Conservation (phyloP, 2,797 vertebrate species). For the Orientallactaga sibirica region DNA sequence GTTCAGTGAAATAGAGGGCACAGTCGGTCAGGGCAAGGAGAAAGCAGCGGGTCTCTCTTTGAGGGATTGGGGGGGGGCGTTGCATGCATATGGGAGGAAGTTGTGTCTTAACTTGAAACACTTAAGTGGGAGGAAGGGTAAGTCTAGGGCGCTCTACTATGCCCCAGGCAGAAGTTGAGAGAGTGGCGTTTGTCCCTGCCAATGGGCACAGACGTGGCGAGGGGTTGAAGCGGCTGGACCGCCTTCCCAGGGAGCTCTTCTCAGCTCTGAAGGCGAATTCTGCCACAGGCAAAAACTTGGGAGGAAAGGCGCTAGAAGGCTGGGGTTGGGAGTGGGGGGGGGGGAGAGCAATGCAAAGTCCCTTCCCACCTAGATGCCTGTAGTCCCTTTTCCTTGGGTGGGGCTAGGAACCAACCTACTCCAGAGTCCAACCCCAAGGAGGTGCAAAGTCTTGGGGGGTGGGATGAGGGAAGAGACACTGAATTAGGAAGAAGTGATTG, state of each 20-base stretch:
- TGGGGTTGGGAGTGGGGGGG: not conserved
- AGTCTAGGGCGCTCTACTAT: not conserved
- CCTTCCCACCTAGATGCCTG: not conserved
- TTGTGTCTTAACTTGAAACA: not conserved
- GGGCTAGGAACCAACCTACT: not conserved
- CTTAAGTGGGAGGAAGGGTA: not conserved
- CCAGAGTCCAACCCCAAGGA: not conserved
- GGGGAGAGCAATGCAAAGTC: not conserved
- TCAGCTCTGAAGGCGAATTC: not conserved
- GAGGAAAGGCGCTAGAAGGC: not conserved
- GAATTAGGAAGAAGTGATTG: not conserved
- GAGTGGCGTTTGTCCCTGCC: not conserved
- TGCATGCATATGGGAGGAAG: not conserved
- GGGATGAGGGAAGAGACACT: not conserved
- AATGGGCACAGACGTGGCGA: conserved; percentile 1
- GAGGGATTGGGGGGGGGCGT: not conserved
- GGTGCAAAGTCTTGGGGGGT: not conserved
- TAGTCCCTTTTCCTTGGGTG: not conserved
- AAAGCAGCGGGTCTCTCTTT: not conserved
- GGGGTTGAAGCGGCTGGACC: not conserved
- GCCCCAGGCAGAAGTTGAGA: not conserved
- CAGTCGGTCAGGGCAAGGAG: not conserved
- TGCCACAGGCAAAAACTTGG: not conserved
- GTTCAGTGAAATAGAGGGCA: not conserved
- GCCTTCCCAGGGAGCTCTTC: not conserved